Base-by-base conservation (phyloP, 2,888 invertebrate genomes). In the Litoditis marina region DNA sequence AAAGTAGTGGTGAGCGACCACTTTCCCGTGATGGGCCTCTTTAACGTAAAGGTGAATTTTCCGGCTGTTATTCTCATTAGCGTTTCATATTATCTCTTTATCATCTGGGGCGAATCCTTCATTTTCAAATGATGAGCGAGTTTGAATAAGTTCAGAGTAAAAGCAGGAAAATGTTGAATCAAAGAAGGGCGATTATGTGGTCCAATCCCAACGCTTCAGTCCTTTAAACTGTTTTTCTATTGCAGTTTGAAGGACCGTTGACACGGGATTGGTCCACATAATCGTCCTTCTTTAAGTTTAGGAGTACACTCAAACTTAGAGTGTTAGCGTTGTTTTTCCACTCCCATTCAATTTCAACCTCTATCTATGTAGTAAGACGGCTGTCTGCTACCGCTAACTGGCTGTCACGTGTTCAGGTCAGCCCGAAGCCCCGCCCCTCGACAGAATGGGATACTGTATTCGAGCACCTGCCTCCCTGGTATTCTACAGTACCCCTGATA, bases 1-100 rank as follows among this genome's bases (percentile, higher is more conserved):
- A 54, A 59, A 11, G 68, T 73, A 13, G 58, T 67, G 2, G 49
- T 55, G 0, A 77, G 76, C 59, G 80, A 80, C 53, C 80, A 80
- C 58, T 63, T 75, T 2, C 79, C 80, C 3, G 80, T 80, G 1
- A 60, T 65, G 44, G 75, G 69, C 13, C n/a, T 31, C 44, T 54
- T 19, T 66, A 60, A 34, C 6, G 19, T 61, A 2, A 39, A 59
- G 30, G 66, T 46, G 7, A 22, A 46, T 53, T 34, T 54, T n/a
- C n/a, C n/a, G n/a, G n/a, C n/a, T n/a, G n/a, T n/a, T n/a, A n/a
- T n/a, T n/a, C n/a, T n/a, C n/a, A n/a, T n/a, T n/a, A n/a, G n/a
- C n/a, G n/a, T n/a, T n/a, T n/a, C n/a, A n/a, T n/a, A n/a, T n/a
- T n/a, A 31, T 36, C 2, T 28, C 3, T 28, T 11, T 30, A 11